Evolutionary conservation across 2,888 invertebrate genomes (phyloP).

Genomic region (Micoletzkya japonica): DNA sequence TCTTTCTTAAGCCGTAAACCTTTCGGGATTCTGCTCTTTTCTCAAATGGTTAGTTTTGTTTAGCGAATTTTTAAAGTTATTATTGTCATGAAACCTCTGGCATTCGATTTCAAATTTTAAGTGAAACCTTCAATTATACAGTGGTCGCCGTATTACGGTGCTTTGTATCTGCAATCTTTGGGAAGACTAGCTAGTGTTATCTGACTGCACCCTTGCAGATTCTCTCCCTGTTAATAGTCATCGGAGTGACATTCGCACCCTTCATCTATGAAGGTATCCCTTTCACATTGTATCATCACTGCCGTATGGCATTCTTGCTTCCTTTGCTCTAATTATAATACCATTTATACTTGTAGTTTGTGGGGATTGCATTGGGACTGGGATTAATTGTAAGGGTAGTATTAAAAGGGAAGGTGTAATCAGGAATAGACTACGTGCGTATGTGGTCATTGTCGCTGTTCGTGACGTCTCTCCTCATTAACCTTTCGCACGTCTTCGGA

Average conservation of each 20-base stretch:
- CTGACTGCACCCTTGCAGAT: not conserved
- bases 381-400: not conserved
- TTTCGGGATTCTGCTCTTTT: constrained; percentile 42
- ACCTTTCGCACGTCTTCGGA: constrained; percentile 12
- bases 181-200: not conserved
- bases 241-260: constrained; percentile 14
- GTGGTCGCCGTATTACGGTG: too few species aligned
- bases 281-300: not conserved
- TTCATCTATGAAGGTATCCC: constrained; percentile 17
- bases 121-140: too few species aligned
- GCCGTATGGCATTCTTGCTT: too few species aligned
- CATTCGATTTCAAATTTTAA: too few species aligned
- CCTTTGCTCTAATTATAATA: too few species aligned
- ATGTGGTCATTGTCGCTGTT: constrained; percentile 21
- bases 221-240: constrained; percentile 13
- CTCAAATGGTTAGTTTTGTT: constrained; percentile 42
- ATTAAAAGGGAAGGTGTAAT: not conserved
- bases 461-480: constrained; percentile 13
- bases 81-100: too few species aligned
- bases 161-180: not conserved
- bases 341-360: not conserved
- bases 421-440: constrained; percentile 16
- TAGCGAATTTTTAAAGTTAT: too few species aligned
- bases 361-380: not conserved
- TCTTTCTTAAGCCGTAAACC: constrained; percentile 43